These are phyloP conservation scores for Rhagonycha lutea DNA, from an alignment of 2,888 invertebrate genomes.

Conservation along the genomic window DNA sequence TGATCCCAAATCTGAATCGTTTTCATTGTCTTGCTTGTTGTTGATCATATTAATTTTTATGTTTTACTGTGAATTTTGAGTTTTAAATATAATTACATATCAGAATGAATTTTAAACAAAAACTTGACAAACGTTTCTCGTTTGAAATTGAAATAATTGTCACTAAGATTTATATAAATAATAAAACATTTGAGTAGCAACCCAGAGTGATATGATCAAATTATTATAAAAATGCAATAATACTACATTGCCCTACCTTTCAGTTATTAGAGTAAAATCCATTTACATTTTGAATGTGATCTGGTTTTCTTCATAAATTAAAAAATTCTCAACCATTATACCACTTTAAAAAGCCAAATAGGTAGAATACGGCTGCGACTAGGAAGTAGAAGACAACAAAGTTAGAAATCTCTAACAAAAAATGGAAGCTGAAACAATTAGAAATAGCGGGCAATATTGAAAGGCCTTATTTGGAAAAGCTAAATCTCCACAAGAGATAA, in stretches of 20 bases:
- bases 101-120: constrained; percentile 18
- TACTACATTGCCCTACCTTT: neutral
- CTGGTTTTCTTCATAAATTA: no score
- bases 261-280: neutral
- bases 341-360: no score
- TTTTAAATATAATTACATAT: constrained; percentile 1
- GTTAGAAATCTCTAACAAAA: no score
- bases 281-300: neutral
- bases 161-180: constrained; percentile 1
- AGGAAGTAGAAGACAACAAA: no score
- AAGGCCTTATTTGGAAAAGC: no score
- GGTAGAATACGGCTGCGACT: no score
- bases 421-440: no score
- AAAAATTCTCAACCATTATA: no score
- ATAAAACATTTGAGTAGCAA: neutral
- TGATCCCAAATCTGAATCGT: constrained; percentile 43
- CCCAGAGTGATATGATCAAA: neutral
- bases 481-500: no score
- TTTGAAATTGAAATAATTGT: constrained; percentile 5
- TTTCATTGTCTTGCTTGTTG: constrained; percentile 30
- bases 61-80: constrained; percentile 14
- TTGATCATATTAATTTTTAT: constrained; percentile 24
- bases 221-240: neutral
- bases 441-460: no score
- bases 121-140: constrained; percentile 21